Evolutionary conservation across 2,888 invertebrate genomes (phyloP).

Genomic region (Drosophila melanosoma): DNA sequence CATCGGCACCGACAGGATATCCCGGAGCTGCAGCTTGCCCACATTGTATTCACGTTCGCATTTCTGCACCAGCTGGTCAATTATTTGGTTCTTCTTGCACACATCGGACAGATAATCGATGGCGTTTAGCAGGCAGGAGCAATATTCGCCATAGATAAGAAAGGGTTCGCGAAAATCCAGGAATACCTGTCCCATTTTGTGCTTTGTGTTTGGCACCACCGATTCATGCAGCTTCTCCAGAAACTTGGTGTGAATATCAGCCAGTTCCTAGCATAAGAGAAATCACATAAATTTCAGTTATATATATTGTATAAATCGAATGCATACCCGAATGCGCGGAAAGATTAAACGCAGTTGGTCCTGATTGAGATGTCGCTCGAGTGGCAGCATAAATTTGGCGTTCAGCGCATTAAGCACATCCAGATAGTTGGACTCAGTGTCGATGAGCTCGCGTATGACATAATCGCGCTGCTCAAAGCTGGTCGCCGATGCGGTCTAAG

Average conservation of each 20-base stretch:
- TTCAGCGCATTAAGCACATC: constrained; percentile 95
- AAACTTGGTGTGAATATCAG: constrained; percentile 94
- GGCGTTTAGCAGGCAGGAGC: constrained; percentile 96
- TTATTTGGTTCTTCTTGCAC: constrained; percentile 83
- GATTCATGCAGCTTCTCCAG: constrained; percentile 92
- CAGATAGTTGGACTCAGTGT: constrained; percentile 98
- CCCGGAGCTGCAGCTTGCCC: constrained; percentile 96
- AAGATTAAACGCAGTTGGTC: constrained; percentile 93
- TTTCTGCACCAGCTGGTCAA: constrained; percentile 87
- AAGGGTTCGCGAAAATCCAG: constrained; percentile 95
- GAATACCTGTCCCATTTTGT: constrained; percentile 92
- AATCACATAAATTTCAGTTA: background rate
- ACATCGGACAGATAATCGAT: constrained; percentile 90
- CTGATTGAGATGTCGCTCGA: constrained; percentile 89
- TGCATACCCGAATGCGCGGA: constrained; percentile 93
- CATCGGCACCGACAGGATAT: constrained; percentile 98
- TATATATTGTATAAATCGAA: background rate
- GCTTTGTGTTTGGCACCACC: constrained; percentile 86
- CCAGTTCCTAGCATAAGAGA: constrained; percentile 88
- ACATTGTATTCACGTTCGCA: constrained; percentile 97
- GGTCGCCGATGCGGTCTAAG: constrained; percentile 85
- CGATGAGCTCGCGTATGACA: constrained; percentile 96
- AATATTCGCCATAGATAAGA: constrained; percentile 97
- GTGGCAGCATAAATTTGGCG: constrained; percentile 91
- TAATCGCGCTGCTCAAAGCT: constrained; percentile 95